Evolutionary conservation across 1,140 invertebrate genomes (phyloP).

Genomic region (Magallana gigas): DNA sequence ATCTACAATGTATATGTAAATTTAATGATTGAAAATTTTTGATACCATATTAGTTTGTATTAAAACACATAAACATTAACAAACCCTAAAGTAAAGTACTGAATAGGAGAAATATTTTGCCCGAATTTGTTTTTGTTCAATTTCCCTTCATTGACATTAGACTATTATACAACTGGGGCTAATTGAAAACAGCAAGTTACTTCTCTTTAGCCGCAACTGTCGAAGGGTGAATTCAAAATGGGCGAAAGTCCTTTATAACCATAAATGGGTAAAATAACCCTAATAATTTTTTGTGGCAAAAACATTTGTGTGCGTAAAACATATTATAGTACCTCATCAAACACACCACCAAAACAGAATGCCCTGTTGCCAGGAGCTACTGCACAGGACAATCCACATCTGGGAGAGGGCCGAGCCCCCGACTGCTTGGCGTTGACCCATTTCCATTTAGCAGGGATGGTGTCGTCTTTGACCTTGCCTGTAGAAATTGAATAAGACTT

Average conservation of each 20-base stretch:
- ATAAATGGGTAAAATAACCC: not conserved
- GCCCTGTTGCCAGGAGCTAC: slow-evolving; percentile 82
- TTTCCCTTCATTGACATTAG: too few relatives aligned
- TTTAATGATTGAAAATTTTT: not conserved
- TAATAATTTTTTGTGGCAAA: too few relatives aligned
- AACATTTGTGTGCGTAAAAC: too few relatives aligned
- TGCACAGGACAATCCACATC: slow-evolving; percentile 85
- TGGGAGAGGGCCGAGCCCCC: slow-evolving; percentile 84
- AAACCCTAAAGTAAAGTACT: too few relatives aligned
- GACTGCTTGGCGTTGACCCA: slow-evolving; percentile 87
- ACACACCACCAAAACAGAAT: slow-evolving; percentile 89
- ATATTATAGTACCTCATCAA: slow-evolving; percentile 80
- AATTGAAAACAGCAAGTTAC: not conserved
- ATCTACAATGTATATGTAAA: not conserved
- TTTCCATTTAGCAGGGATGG: slow-evolving; percentile 84
- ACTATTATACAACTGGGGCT: too few relatives aligned
- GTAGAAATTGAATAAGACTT: not conserved
- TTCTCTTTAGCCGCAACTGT: not conserved
- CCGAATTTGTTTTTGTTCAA: too few relatives aligned
- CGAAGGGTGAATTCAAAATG: not conserved
- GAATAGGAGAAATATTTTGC: too few relatives aligned
- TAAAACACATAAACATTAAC: not conserved
- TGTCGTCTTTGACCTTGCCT: slow-evolving; percentile 67
- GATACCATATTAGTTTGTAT: not conserved
- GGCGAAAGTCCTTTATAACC: not conserved